Evolutionary conservation across 2,797 vertebrate genomes (phyloP).

Genomic region (Nyctalus aviator): DNA sequence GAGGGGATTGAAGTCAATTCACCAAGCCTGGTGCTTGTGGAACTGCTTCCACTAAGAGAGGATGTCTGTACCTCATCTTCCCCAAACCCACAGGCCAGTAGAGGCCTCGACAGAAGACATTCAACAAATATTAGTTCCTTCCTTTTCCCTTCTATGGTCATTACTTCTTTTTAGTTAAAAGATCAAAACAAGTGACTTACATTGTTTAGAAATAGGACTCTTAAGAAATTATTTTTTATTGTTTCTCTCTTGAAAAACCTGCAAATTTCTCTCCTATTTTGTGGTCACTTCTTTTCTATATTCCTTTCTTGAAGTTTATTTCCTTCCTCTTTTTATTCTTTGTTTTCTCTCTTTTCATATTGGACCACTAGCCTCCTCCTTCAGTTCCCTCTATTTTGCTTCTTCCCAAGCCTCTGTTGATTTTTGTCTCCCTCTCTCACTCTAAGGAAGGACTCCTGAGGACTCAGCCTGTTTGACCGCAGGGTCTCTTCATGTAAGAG

Average conservation of each 20-base stretch:
- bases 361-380: neutral
- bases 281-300: neutral
- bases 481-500: neutral
- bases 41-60: neutral
- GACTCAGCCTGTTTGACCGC: neutral
- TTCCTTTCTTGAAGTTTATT: neutral
- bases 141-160: neutral
- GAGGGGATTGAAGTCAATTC: no score
- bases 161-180: neutral
- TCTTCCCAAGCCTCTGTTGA: neutral
- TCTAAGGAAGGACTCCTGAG: neutral
- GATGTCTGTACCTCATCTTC: neutral
- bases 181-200: neutral
- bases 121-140: neutral
- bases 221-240: neutral
- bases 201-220: neutral
- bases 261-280: neutral
- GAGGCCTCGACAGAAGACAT: neutral
- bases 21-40: neutral
- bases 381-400: neutral
- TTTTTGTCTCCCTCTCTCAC: neutral
- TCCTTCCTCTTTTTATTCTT: neutral
- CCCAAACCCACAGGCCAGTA: neutral
- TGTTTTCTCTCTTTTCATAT: neutral
- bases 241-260: slow-evolving; percentile 2